phyloP scores from a whole-genome alignment of 2,113 vertebrate genomes.

The Paradisaea rubra region DNA sequence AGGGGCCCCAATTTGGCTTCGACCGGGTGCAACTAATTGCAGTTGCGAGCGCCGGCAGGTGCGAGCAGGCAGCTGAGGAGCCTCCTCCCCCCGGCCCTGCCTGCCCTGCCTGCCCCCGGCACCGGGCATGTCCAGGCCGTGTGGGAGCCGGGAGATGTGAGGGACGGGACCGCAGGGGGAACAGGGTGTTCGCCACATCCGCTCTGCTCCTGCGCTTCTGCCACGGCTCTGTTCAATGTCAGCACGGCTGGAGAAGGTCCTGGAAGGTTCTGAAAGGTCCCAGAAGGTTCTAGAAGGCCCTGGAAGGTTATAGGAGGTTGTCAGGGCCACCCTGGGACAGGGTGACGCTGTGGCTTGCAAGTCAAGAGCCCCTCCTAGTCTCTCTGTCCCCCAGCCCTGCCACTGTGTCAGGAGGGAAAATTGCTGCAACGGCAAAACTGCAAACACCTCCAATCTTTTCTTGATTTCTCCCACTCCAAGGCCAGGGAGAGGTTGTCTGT shows the following conservation, averaged over 20 bases:
- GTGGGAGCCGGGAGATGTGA: accelerated
- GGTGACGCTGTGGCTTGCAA: accelerated
- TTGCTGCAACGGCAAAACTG: neutral
- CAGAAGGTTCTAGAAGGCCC: neutral
- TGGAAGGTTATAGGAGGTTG: neutral
- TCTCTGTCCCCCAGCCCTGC: accelerated
- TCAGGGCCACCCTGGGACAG: accelerated
- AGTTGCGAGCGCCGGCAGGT: constrained; percentile 9
- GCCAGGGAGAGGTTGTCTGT: neutral
- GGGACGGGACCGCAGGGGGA: accelerated
- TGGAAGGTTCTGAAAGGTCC: neutral
- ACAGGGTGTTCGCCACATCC: accelerated
- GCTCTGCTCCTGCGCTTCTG: accelerated
- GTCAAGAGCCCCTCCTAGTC: neutral
- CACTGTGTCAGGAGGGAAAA: accelerated
- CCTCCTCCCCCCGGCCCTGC: neutral
- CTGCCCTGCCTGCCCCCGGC: neutral
- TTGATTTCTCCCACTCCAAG: neutral
- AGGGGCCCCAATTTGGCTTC: constrained; percentile 46
- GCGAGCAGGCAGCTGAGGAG: constrained; percentile 43
- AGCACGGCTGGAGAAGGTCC: neutral
- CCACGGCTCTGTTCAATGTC: accelerated
- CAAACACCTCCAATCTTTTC: accelerated
- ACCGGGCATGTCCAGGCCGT: neutral
- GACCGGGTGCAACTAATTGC: constrained; percentile 47